These are phyloP conservation scores for Pitta sordida DNA, from an alignment of 2,113 vertebrate genomes.

Conservation along the genomic window DNA sequence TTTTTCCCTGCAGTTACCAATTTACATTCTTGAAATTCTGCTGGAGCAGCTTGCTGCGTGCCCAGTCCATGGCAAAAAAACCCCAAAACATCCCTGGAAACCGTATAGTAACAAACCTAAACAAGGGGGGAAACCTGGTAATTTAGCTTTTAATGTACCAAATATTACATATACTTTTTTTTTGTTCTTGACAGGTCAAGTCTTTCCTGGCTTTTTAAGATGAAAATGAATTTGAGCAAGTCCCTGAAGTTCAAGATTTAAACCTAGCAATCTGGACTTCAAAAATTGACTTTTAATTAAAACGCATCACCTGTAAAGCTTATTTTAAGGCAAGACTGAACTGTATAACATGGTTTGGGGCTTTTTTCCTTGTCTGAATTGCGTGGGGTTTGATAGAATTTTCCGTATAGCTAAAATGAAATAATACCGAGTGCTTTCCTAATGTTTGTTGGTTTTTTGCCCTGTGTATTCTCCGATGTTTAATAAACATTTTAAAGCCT, in stretches of 20 bases:
- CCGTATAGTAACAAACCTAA: not conserved
- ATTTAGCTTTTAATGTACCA: not conserved
- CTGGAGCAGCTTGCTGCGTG: not conserved
- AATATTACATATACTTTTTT: not conserved
- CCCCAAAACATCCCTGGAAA: not conserved
- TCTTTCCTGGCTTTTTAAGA: slow-evolving; percentile 24
- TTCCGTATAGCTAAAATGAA: not conserved
- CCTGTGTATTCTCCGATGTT: not conserved
- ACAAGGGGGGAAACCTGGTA: not conserved
- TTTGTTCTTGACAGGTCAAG: slow-evolving; percentile 33
- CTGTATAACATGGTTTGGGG: accelerated
- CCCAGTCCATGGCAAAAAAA: not conserved
- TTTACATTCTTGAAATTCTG: not conserved
- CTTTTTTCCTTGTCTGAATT: not conserved
- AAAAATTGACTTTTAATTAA: not conserved
- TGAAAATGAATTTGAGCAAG: not conserved
- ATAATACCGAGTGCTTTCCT: accelerated
- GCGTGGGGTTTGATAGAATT: accelerated
- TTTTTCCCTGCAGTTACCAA: not conserved
- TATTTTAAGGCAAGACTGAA: not conserved
- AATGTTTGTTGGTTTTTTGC: not conserved
- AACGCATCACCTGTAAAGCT: not conserved
- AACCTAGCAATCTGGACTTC: not conserved
- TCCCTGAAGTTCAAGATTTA: not conserved
- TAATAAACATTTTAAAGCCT: not conserved